A percentile compares a stretch with the other conserved stretches of the same genome.
Evolutionary conservation across 2,888 invertebrate species (phyloP).

Genomic region (Machimus rusticus): DNA sequence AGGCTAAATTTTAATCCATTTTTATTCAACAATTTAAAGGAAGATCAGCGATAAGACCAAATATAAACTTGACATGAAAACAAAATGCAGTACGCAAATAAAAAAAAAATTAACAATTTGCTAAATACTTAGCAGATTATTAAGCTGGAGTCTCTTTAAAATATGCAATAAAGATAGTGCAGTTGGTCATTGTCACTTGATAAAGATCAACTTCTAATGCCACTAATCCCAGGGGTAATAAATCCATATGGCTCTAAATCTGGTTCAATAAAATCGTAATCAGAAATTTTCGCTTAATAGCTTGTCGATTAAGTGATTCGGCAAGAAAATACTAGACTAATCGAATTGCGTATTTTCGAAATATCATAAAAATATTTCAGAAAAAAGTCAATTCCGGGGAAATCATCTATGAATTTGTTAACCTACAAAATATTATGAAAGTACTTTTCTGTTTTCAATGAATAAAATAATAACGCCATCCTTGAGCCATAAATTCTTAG

Average conservation of each 20-base stretch:
- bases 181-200: background rate
- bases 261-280: background rate
- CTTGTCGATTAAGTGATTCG: background rate
- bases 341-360: background rate
- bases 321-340: background rate
- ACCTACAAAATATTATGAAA: background rate
- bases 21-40: background rate
- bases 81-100: background rate
- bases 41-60: background rate
- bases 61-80: background rate
- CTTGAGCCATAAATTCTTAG: background rate
- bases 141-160: background rate
- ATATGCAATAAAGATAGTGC: background rate
- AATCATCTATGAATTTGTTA: background rate
- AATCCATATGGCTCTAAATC: conserved; percentile 3
- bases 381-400: background rate
- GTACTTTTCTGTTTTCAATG: background rate
- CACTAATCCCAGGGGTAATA: background rate
- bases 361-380: background rate
- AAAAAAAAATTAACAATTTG: background rate
- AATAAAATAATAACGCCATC: background rate
- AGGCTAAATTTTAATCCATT: background rate
- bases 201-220: background rate
- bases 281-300: background rate
- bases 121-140: background rate